Evolutionary conservation across 1,140 invertebrate genomes (phyloP), one percentile per base, ranked within the genome.

Genomic region (Dinothrombium tinctorium): DNA sequence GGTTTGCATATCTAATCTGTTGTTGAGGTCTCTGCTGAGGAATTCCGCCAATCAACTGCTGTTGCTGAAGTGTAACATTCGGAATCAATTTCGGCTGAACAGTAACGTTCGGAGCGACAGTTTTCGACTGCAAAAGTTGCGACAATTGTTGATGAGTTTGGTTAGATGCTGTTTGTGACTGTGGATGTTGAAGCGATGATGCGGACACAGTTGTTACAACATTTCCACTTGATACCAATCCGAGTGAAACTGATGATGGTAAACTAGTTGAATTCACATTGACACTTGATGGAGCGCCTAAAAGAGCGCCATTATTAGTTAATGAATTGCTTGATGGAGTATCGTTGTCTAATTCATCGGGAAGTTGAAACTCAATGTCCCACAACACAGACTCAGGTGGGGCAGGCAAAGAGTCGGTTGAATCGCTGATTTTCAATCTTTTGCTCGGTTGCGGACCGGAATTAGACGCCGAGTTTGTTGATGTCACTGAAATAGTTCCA

Each of bases 301-400:
- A n/a, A 12, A 32, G 23, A 17, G 14, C 17, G 22, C 39, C 43
- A 20, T 26, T 36, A 22, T 38, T 40, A 21, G 23, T 40, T 23
- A 45, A 32, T 12, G 26, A 31, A 15, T 33, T 31, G 9, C n/a
- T 20, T 4, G 26, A 9, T 15, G 11, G 17, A 20, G 24, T 33
- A n/a, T n/a, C n/a, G 9, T 37, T 21, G 9, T 36, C 33, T 25
- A 49, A 39, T 40, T 49, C 47, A 32, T 49, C 46, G 24, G 47
- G 47, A 28, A 49, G 39, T 12, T 42, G 22, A n/a, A 12, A 21
- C 24, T 45, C 43, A 5, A 45, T 33, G 14, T 45, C 40, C 26
- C 28, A 40, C n/a, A 40, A 20, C 17, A 25, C 25, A 26, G 17
- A 21, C 19, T 43, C 42, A 26, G 23, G 35, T 8, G 24, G 32